Evolutionary conservation across 2,113 vertebrate species (phyloP), one percentile per base, ranked within the genome.

Genomic region (Corydoras maculifer): DNA sequence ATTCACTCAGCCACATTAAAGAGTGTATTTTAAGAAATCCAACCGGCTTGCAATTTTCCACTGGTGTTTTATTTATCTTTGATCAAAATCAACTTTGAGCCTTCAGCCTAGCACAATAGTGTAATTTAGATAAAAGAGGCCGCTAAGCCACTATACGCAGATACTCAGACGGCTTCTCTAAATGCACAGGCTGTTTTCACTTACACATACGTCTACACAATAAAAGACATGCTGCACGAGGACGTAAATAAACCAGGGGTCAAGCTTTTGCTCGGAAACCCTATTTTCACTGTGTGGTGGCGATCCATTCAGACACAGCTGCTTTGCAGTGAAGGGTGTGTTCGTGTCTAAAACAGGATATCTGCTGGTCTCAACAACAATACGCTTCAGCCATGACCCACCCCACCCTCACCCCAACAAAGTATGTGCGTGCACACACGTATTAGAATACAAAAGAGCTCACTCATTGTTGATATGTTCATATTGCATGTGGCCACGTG

Each of bases 311-410:
- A 75, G 66, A 81, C 4, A 69, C 80, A 85, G 84, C 77, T 86
- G 87, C 82, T 82, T 86, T 76, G 79, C 78, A 79, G 77, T 43
- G 76, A 79, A 74, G 77, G 83, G 79, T 79, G 84, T 84, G 76
- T 68, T 76, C 75, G 79, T 72, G 74, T 75, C 65, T 81, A 66
- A 64, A 87, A 86, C 87, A 89, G 90, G 90, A 91, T 87, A 86
- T 85, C 80, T 86, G 86, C 84, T 72, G 55, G 75, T 76, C 84
- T 85, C 78, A 86, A 86, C 77, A 90, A 90, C 89, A 89, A 91
- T 89, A 84, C 83, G 78, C 77, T 75, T 63, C 53, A 83, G 80
- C 85, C 82, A 10, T 83, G 83, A 87, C 82, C 86, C 12, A 43
- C 83, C 81, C 84, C 85, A 81, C 84, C 87, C 86, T 81, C 4